Percentiles rank a stretch among this genome's conserved stretches.
These are phyloP conservation scores for Coptotermes formosanus DNA, from an alignment of 1,140 invertebrate genomes.

Conservation along the genomic window DNA sequence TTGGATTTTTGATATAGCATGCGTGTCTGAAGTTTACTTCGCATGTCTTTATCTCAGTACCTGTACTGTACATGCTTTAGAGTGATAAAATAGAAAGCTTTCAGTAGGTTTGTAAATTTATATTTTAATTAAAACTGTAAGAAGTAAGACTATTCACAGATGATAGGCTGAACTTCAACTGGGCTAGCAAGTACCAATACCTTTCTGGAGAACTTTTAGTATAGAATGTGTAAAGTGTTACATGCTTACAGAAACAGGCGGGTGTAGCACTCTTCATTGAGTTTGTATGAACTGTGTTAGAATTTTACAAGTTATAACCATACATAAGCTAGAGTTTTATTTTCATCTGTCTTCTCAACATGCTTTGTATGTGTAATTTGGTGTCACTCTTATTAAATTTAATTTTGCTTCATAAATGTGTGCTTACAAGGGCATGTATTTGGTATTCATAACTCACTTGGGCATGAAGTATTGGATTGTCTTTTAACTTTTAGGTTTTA, in stretches of 20 bases:
- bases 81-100: too few species aligned
- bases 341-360: not conserved
- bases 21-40: too few species aligned
- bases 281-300: not conserved
- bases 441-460: too few species aligned
- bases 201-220: not conserved
- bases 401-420: constrained; percentile 29
- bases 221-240: not conserved
- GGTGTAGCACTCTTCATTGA: not conserved
- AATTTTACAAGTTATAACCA: not conserved
- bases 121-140: too few species aligned
- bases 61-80: too few species aligned
- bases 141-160: not conserved
- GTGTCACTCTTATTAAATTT: constrained; percentile 34
- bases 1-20: too few species aligned
- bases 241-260: not conserved
- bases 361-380: constrained; percentile 35
- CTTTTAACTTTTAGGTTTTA: too few species aligned
- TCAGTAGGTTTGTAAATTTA: too few species aligned
- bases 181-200: constrained; percentile 13
- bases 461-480: too few species aligned
- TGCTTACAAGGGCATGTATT: not conserved
- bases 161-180: not conserved
- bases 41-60: too few species aligned
- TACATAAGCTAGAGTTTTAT: not conserved